Percentiles rank a stretch among this genome's conserved stretches.
Conservation (phyloP, 2,113 vertebrate genomes). For the Psittacara wagleri region DNA sequence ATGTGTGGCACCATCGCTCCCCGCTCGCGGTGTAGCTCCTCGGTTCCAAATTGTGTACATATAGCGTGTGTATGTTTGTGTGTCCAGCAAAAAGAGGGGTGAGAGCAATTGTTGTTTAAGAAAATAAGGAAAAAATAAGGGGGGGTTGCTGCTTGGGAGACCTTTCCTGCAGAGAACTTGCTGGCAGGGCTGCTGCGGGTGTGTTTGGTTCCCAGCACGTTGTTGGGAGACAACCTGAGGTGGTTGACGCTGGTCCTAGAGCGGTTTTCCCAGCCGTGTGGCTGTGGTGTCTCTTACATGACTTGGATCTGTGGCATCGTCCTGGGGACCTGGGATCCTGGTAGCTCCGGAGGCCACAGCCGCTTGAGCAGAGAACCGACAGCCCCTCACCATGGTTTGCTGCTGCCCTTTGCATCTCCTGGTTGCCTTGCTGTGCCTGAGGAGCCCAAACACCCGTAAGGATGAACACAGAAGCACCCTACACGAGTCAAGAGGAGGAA, state of each 20-base stretch:
- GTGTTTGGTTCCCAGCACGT: neutral
- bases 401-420: neutral
- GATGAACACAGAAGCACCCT: neutral
- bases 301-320: fast-evolving
- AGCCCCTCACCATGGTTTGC: neutral
- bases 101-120: neutral
- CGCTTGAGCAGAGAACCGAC: neutral
- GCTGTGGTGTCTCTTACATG: neutral
- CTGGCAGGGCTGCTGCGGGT: neutral
- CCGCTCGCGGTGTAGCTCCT: neutral
- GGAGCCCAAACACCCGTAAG: neutral
- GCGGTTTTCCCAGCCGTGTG: neutral
- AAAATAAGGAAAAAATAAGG: neutral
- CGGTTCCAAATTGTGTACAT: neutral
- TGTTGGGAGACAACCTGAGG: neutral
- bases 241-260: neutral
- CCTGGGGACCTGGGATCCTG: neutral
- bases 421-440: neutral
- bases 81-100: conserved; percentile 16
- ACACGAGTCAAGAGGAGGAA: neutral
- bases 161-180: neutral
- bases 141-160: neutral
- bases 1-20: conserved; percentile 11
- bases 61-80: neutral
- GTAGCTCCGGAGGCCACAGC: neutral